Evolutionary conservation across 2,888 invertebrate genomes (phyloP).

Genomic region (Conchocele bisecta): DNA sequence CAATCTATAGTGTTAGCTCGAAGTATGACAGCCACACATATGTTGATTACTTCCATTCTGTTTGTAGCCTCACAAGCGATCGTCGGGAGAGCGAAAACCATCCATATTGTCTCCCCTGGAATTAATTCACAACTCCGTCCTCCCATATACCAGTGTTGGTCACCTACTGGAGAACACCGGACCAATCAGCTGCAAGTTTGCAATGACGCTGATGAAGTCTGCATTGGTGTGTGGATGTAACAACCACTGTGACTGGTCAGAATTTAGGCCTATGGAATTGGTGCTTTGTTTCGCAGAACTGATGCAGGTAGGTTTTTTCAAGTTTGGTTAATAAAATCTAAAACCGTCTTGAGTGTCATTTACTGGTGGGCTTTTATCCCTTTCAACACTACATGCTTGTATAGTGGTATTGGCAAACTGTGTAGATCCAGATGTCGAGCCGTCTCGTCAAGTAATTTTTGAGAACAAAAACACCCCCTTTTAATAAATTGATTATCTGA

Average conservation of each 20-base stretch:
- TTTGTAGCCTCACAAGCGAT: background rate
- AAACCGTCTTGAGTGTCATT: too few species aligned
- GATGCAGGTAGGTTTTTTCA: constrained; percentile 39
- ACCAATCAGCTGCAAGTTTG: constrained; percentile 25
- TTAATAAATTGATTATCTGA: too few species aligned
- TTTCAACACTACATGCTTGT: too few species aligned
- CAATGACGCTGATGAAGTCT: constrained; percentile 4
- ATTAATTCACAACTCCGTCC: constrained; percentile 11
- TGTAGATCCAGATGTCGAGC: too few species aligned
- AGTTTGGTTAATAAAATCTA: too few species aligned
- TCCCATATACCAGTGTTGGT: constrained; percentile 13
- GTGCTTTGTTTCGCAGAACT: constrained; percentile 27
- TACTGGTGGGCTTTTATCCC: too few species aligned
- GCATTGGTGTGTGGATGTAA: constrained; percentile 17
- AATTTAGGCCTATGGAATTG: constrained; percentile 32
- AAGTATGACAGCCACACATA: too few species aligned
- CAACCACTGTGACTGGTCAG: constrained; percentile 25
- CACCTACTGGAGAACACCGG: background rate
- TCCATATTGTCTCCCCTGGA: constrained; percentile 19
- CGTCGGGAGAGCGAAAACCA: background rate
- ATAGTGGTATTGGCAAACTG: too few species aligned
- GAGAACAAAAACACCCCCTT: too few species aligned
- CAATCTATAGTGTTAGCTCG: too few species aligned
- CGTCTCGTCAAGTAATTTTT: too few species aligned
- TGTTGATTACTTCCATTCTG: too few species aligned